Evolutionary conservation across 2,888 invertebrate genomes (phyloP).

Genomic region (Tiphia femorata): DNA sequence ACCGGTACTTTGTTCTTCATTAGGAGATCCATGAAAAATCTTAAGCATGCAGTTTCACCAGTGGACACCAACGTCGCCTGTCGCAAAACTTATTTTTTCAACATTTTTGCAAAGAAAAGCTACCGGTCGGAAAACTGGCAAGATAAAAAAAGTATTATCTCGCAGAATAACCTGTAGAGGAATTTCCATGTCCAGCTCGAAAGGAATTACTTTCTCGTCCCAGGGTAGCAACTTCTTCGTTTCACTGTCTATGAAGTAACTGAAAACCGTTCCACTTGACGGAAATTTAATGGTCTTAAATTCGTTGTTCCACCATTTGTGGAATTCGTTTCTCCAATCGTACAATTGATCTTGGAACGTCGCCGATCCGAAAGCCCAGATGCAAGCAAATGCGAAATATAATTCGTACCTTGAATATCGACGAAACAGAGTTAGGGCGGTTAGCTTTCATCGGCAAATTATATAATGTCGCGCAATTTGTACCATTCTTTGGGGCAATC

Average conservation of each 20-base stretch:
- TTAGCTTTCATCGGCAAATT: too few species aligned
- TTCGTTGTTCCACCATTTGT: constrained; percentile 94
- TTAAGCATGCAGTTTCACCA: constrained; percentile 87
- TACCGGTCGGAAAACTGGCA: too few species aligned
- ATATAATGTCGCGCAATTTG: background rate
- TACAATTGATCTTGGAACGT: constrained; percentile 91
- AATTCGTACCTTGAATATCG: constrained; percentile 80
- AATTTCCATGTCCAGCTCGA: constrained; percentile 87
- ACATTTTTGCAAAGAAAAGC: background rate
- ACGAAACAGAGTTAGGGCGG: too few species aligned
- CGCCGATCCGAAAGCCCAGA: constrained; percentile 96
- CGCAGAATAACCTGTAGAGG: constrained; percentile 81
- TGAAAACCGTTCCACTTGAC: constrained; percentile 84
- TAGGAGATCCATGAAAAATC: constrained; percentile 89
- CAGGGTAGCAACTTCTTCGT: constrained; percentile 89
- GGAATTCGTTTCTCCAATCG: constrained; percentile 94
- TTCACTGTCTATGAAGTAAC: constrained; percentile 89
- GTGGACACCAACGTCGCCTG: constrained; percentile 85
- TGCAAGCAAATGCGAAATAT: constrained; percentile 90
- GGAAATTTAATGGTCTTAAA: constrained; percentile 94
- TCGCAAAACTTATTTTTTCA: constrained; percentile 66
- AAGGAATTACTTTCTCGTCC: constrained; percentile 83
- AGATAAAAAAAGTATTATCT: background rate
- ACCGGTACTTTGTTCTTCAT: constrained; percentile 84
- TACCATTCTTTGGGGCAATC: constrained; percentile 94